Evolutionary conservation across 2,797 vertebrate genomes (phyloP).

Genomic region (Danio kyathit): DNA sequence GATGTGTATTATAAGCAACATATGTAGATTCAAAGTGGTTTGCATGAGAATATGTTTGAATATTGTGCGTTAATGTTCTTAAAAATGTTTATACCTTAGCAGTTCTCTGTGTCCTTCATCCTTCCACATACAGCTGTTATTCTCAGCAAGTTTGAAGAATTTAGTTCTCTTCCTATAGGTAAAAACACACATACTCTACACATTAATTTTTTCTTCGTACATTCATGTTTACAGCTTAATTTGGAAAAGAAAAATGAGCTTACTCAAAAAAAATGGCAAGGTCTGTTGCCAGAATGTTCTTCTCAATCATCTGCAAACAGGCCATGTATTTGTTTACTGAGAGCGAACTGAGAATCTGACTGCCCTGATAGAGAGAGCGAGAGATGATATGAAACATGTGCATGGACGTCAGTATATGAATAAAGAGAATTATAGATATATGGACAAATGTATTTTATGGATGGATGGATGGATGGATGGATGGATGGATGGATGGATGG

Average conservation of each 20-base stretch:
- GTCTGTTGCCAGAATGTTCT: conserved; percentile 71
- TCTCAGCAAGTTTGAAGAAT: conserved; percentile 65
- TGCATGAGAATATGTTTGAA: neutral
- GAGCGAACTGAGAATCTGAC: conserved; percentile 70
- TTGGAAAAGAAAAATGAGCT: neutral
- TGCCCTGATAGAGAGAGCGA: conserved; percentile 56
- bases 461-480: neutral
- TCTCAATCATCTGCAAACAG: conserved; percentile 68
- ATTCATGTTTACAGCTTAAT: neutral
- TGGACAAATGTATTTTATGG: neutral
- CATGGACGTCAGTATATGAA: neutral
- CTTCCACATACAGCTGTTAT: conserved; percentile 63
- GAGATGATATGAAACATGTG: neutral
- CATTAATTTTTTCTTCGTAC: neutral
- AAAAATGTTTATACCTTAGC: conserved; percentile 57
- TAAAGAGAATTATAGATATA: neutral
- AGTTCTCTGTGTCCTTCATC: conserved; percentile 68
- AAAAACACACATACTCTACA: conserved; percentile 1
- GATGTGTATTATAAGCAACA: neutral
- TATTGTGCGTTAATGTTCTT: neutral
- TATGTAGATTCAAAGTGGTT: neutral
- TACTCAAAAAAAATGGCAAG: conserved; percentile 70
- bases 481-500: neutral
- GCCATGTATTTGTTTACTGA: conserved; percentile 64
- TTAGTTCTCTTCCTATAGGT: conserved; percentile 62